Evolutionary conservation across 2,888 invertebrate species (phyloP).

Genomic region (Antitype chi): DNA sequence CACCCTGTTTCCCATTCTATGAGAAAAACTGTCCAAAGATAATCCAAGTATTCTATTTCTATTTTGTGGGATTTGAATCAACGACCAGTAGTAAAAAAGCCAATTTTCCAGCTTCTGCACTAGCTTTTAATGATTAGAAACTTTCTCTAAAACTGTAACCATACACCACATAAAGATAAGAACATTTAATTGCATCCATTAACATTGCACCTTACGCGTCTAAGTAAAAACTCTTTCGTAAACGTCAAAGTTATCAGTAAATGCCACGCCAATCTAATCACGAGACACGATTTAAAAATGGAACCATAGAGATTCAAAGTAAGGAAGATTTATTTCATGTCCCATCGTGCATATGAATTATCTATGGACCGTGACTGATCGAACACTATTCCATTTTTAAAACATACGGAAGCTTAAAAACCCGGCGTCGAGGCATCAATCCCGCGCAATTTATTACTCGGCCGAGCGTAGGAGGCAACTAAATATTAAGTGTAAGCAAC

Average conservation of each 20-base stretch:
- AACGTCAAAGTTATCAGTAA: slow-evolving; percentile 74
- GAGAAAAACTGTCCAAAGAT: not conserved
- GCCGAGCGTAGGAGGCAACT: slow-evolving; percentile 86
- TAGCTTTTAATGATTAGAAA: slow-evolving; percentile 24
- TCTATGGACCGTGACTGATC: slow-evolving; percentile 83
- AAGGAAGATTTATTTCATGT: slow-evolving; percentile 77
- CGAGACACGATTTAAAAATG: slow-evolving; percentile 74
- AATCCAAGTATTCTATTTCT: not conserved
- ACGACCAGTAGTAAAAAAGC: not conserved
- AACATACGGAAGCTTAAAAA: slow-evolving; percentile 76
- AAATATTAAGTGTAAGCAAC: slow-evolving; percentile 85
- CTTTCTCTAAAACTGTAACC: slow-evolving; percentile 45
- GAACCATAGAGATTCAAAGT: slow-evolving; percentile 66
- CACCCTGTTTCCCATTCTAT: not conserved
- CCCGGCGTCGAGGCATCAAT: slow-evolving; percentile 73
- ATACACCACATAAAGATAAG: slow-evolving; percentile 44
- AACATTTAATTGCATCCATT: slow-evolving; percentile 53
- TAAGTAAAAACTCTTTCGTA: slow-evolving; percentile 64
- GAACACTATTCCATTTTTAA: slow-evolving; percentile 77
- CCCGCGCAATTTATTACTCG: slow-evolving; percentile 82
- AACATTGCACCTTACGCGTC: slow-evolving; percentile 47
- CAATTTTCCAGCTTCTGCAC: not conserved
- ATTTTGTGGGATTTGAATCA: not conserved
- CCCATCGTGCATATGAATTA: slow-evolving; percentile 79
- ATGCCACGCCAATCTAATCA: slow-evolving; percentile 75